These are phyloP conservation scores for Nemopilema nomurai DNA, from an alignment of 30 jellyfish, hydroid and myxozoan species.

Conservation along the genomic window DNA sequence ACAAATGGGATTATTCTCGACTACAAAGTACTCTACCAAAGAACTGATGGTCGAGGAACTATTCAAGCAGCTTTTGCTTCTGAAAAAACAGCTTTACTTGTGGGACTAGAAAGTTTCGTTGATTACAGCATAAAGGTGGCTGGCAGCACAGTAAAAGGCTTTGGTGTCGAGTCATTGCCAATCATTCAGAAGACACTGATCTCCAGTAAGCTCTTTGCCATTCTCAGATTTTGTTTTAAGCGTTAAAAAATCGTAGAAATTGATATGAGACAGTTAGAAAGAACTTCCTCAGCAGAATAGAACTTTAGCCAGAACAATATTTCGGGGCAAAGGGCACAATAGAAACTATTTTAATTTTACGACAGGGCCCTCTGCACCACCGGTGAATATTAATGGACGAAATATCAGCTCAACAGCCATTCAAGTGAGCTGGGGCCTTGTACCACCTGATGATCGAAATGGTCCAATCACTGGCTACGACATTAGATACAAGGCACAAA, in stretches of 20 bases:
- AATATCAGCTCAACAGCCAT: slow-evolving; percentile 20
- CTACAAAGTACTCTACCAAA: slow-evolving; percentile 25
- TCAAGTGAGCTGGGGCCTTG: slow-evolving; percentile 12
- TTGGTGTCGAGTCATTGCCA: slow-evolving; percentile 15
- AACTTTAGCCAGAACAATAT: too few species aligned
- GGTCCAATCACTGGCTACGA: slow-evolving; percentile 30
- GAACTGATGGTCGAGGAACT: slow-evolving; percentile 39
- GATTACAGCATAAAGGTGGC: slow-evolving; percentile 53
- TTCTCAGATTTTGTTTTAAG: too few species aligned
- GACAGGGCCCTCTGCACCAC: slow-evolving; percentile 49
- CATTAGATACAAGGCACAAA: neutral
- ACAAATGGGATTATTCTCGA: slow-evolving; percentile 24
- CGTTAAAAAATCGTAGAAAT: too few species aligned
- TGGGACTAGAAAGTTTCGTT: slow-evolving; percentile 20
- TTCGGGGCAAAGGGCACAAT: too few species aligned
- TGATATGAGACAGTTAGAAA: too few species aligned
- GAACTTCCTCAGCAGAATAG: too few species aligned
- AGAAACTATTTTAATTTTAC: too few species aligned
- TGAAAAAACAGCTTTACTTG: neutral
- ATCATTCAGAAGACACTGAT: neutral
- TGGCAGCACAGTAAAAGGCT: slow-evolving; percentile 54
- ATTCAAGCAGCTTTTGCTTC: neutral
- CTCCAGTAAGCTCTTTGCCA: slow-evolving; percentile 36
- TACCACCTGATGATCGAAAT: slow-evolving; percentile 26
- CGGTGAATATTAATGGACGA: slow-evolving; percentile 5